Base-by-base conservation (phyloP, 2,113 vertebrate genomes). In the Hemichromis elongatus region DNA sequence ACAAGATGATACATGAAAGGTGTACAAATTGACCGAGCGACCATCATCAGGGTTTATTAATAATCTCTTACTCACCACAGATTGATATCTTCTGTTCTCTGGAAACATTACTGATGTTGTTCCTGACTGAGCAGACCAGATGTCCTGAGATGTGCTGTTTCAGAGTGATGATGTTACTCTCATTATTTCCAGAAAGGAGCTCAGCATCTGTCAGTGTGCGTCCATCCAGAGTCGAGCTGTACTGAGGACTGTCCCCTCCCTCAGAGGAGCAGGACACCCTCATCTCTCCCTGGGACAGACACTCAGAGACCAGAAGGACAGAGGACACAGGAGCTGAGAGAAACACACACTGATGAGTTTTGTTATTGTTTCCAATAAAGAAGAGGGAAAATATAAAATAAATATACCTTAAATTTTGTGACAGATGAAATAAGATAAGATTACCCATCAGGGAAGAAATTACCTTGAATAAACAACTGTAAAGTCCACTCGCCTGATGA, bases 191-290 rank as follows among this genome's bases (percentile, higher is more conserved):
- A n/a, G n/a, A n/a, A n/a, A n/a, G n/a, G n/a, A n/a, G n/a, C n/a
- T n/a, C n/a, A n/a, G n/a, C n/a, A n/a, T n/a, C n/a, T n/a, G n/a
- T n/a, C n/a, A n/a, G n/a, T n/a, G n/a, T n/a, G n/a, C n/a, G n/a
- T n/a, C n/a, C n/a, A n/a, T n/a, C n/a, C n/a, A n/a, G n/a, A n/a
- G n/a, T n/a, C n/a, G n/a, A n/a, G n/a, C n/a, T n/a, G n/a, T n/a
- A n/a, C n/a, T n/a, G n/a, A n/a, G n/a, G n/a, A n/a, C n/a, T n/a
- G n/a, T n/a, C n/a, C n/a, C n/a, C n/a, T n/a, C n/a, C n/a, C n/a
- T n/a, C n/a, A n/a, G n/a, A n/a, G n/a, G n/a, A n/a, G n/a, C n/a
- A 33, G 50, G 0, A 53, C 19, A 53, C 0, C 19, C 19, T 53
- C 19, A 3, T 19, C 47, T 52, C 47, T 52, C 47, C 47, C 47